Percentiles rank a stretch among this genome's conserved stretches.
These are phyloP conservation scores for Arbacia lixula DNA, from an alignment of 53 echinoderm and acorn worm genomes.

Conservation along the genomic window DNA sequence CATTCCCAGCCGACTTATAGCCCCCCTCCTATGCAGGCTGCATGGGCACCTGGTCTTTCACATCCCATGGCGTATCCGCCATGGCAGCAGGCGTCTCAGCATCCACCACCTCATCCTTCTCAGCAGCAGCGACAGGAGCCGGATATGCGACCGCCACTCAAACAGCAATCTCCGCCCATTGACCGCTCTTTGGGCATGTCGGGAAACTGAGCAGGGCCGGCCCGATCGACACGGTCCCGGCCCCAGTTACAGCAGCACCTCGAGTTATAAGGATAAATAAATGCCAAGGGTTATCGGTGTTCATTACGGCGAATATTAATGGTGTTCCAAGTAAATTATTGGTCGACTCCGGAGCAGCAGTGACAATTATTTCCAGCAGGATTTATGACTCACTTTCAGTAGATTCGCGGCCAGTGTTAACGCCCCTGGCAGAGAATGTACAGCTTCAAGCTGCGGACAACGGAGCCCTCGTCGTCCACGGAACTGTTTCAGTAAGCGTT, in stretches of 20 bases:
- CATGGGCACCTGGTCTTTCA: no score
- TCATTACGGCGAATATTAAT: background rate
- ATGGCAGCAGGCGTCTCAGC: background rate
- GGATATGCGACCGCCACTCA: background rate
- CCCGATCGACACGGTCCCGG: slow-evolving; percentile 33
- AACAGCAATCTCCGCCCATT: background rate
- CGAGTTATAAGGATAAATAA: slow-evolving; percentile 7
- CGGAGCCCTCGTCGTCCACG: slow-evolving; percentile 11
- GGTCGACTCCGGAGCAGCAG: slow-evolving; percentile 49
- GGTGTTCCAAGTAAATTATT: slow-evolving; percentile 10
- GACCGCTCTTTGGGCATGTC: slow-evolving; percentile 2
- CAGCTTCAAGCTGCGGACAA: slow-evolving; percentile 28
- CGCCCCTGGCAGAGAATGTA: background rate
- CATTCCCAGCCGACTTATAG: no score
- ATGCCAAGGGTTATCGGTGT: background rate
- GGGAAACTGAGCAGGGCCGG: slow-evolving; percentile 41
- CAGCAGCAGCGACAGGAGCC: background rate
- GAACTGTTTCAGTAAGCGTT: background rate
- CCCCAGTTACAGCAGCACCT: background rate
- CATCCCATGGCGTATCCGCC: no score
- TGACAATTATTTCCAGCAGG: slow-evolving; percentile 42
- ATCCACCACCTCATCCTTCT: background rate
- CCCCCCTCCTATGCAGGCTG: no score
- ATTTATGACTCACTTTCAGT: no score
- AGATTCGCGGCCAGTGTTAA: slow-evolving; percentile 12